Percentiles rank a stretch among this genome's conserved stretches.
Evolutionary conservation across 2,888 invertebrate species (phyloP).

Genomic region (Chaetogeoica ovagalla): DNA sequence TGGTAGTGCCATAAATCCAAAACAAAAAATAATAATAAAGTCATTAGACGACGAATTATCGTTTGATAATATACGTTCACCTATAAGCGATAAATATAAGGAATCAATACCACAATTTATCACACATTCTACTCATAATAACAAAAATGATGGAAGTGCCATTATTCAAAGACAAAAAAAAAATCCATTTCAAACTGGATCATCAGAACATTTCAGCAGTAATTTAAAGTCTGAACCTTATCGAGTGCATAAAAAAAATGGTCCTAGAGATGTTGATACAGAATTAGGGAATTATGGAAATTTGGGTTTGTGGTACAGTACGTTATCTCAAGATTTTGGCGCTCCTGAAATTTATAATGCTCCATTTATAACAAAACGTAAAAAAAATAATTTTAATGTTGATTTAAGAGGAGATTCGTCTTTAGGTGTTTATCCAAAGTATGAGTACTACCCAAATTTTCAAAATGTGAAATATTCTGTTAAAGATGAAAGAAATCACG

Average conservation of each 20-base stretch:
- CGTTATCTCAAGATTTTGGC: not conserved
- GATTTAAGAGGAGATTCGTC: constrained; percentile 27
- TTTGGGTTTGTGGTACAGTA: not conserved
- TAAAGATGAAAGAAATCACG: not conserved
- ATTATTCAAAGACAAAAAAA: constrained; percentile 20
- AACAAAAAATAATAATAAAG: constrained; percentile 9
- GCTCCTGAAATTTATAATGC: constrained; percentile 15
- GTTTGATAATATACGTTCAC: not conserved
- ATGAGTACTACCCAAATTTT: constrained; percentile 19
- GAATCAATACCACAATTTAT: not conserved
- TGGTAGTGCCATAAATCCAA: constrained; percentile 45
- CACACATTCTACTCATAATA: not conserved
- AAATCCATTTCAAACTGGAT: constrained; percentile 1
- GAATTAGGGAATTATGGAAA: constrained; percentile 20
- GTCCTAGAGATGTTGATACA: constrained; percentile 9
- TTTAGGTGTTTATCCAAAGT: constrained; percentile 36
- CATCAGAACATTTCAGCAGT: not conserved
- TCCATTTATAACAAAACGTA: constrained; percentile 35
- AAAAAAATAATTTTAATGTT: constrained; percentile 21
- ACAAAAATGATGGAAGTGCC: not conserved
- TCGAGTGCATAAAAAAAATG: constrained; percentile 15
- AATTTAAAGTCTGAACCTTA: constrained; percentile 7
- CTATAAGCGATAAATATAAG: not conserved
- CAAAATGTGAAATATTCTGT: constrained; percentile 8
- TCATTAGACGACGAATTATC: constrained; percentile 8